phyloP scores from a whole-genome alignment of 2,113 vertebrate species.

The Limnothrissa miodon region DNA sequence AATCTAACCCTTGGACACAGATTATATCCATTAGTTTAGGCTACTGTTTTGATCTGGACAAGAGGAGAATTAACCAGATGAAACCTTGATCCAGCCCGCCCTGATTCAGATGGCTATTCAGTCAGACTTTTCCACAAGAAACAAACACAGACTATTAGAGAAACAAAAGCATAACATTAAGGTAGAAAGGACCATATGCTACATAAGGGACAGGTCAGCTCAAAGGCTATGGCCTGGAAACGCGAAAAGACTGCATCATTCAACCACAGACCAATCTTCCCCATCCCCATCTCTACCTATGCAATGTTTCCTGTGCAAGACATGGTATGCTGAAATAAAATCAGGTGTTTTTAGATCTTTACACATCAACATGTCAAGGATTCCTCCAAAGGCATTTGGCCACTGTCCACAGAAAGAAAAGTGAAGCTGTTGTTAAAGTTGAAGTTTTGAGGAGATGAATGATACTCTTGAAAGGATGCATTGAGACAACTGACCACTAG shows the following conservation, averaged over 20 bases:
- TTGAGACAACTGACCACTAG: background rate
- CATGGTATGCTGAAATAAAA: background rate
- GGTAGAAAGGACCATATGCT: background rate
- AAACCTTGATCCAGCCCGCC: background rate
- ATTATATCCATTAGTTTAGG: too few species aligned
- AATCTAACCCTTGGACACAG: background rate
- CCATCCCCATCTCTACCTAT: background rate
- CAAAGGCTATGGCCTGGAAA: background rate
- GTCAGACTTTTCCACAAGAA: background rate
- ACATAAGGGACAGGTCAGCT: background rate
- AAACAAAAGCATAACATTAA: background rate
- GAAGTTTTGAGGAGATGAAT: background rate
- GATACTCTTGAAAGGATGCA: background rate
- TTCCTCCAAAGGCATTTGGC: background rate
- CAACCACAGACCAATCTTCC: slow-evolving; percentile 1
- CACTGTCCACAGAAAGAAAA: background rate
- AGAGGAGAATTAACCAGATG: background rate
- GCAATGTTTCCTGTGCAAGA: background rate
- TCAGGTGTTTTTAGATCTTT: background rate
- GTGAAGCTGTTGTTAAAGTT: background rate
- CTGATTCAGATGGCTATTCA: background rate
- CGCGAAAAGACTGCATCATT: background rate
- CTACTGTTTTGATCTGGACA: background rate
- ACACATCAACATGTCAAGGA: background rate
- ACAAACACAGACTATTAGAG: background rate